phyloP scores from a whole-genome alignment of 1,140 invertebrate genomes.

The Papilio helenus region DNA sequence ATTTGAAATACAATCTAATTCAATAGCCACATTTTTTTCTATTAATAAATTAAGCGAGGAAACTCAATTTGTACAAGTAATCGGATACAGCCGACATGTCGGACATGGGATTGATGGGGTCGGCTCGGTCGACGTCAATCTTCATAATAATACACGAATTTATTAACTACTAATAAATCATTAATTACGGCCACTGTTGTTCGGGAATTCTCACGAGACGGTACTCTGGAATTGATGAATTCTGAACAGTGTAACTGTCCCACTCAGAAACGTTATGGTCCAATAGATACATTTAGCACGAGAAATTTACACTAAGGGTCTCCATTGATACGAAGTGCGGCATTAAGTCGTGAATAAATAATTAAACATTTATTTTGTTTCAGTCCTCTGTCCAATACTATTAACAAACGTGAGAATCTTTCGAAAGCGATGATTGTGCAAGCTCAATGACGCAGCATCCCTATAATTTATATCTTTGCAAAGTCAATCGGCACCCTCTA shows the following conservation, averaged over 20 bases:
- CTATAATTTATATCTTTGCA: constrained; percentile 62
- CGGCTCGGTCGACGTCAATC: constrained; percentile 54
- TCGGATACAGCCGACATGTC: constrained; percentile 48
- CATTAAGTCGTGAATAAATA: neutral
- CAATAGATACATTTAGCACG: no score
- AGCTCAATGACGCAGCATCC: constrained; percentile 60
- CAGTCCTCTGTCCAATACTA: neutral
- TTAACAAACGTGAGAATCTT: constrained; percentile 26
- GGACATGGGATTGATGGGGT: constrained; percentile 51
- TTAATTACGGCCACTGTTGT: constrained; percentile 37
- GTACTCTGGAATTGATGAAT: neutral
- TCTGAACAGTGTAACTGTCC: no score
- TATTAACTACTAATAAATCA: constrained; percentile 52
- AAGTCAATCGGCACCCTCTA: constrained; percentile 54
- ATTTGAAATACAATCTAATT: constrained; percentile 31
- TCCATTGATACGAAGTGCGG: neutral
- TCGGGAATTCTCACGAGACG: neutral
- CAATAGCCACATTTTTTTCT: neutral
- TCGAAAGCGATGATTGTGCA: constrained; percentile 55
- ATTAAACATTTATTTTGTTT: neutral
- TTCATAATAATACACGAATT: constrained; percentile 58
- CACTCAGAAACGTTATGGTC: no score
- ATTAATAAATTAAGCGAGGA: constrained; percentile 45
- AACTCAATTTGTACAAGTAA: constrained; percentile 54
- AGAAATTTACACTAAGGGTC: no score